A percentile compares a stretch with the other conserved stretches of the same genome.
These are phyloP conservation scores for Mylabris sibirica DNA, from an alignment of 2,888 invertebrate species.

Conservation along the genomic window DNA sequence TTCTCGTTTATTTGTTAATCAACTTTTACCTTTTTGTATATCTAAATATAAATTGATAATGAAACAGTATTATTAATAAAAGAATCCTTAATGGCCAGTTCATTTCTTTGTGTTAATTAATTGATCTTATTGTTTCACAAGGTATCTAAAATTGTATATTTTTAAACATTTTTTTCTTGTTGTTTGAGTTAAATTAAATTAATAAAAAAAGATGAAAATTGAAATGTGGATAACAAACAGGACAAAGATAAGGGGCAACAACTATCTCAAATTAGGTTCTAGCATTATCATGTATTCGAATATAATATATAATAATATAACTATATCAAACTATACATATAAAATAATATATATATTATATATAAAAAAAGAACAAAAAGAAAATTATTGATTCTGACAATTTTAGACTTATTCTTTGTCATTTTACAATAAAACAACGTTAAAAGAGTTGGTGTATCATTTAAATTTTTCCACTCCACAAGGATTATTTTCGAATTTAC, in stretches of 20 bases:
- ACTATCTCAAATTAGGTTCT: slow-evolving; percentile 8
- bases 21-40: slow-evolving; percentile 31
- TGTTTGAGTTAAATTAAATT: not conserved
- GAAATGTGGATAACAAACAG: slow-evolving; percentile 38
- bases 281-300: slow-evolving; percentile 57
- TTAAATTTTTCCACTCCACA: not conserved
- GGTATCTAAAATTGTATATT: slow-evolving; percentile 34
- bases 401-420: slow-evolving; percentile 77
- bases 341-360: slow-evolving; percentile 48
- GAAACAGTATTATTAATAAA: slow-evolving; percentile 56
- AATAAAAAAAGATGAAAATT: no score
- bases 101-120: slow-evolving; percentile 51
- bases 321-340: slow-evolving; percentile 54
- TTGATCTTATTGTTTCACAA: slow-evolving; percentile 9
- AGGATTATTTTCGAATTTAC: not conserved
- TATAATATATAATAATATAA: slow-evolving; percentile 57
- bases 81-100: slow-evolving; percentile 56
- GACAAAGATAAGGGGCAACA: slow-evolving; percentile 31
- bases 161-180: slow-evolving; percentile 18
- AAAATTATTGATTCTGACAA: slow-evolving; percentile 59
- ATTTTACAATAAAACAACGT: slow-evolving; percentile 71
- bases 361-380: not conserved
- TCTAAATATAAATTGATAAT: slow-evolving; percentile 40
- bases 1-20: slow-evolving; percentile 6
- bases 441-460: slow-evolving; percentile 18